phyloP scores from a whole-genome alignment of 1,140 invertebrate genomes.

The Eupristina koningsbergeri region DNA sequence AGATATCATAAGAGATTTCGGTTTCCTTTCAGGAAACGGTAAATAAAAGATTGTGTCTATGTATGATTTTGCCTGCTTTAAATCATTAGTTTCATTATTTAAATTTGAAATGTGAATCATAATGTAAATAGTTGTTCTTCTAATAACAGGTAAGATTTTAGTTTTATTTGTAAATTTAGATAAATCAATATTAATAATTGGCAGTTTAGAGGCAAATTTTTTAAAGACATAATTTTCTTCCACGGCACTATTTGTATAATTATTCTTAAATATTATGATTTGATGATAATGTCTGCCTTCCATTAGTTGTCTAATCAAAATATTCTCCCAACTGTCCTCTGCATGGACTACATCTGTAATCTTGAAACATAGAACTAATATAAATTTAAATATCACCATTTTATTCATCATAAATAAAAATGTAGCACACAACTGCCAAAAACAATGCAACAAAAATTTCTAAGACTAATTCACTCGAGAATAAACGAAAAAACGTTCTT shows the following conservation, averaged over 20 bases:
- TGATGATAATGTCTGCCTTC: neutral
- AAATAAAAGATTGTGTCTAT: neutral
- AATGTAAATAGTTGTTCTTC: neutral
- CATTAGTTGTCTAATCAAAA: neutral
- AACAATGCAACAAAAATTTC: neutral
- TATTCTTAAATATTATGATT: neutral
- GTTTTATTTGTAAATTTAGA: neutral
- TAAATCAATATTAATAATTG: neutral
- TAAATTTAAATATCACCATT: neutral
- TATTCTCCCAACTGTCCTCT: neutral
- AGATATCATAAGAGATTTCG: slow-evolving; percentile 8
- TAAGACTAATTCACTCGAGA: too few relatives aligned
- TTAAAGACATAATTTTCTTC: slow-evolving; percentile 10
- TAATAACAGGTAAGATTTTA: neutral
- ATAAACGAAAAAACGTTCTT: too few relatives aligned
- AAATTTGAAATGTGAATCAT: neutral
- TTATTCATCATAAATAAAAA: neutral
- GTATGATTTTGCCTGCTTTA: neutral
- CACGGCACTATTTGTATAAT: neutral
- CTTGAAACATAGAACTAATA: neutral
- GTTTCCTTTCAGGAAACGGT: neutral
- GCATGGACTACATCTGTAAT: neutral
- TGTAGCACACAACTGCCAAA: neutral
- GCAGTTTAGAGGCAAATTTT: neutral
- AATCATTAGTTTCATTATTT: neutral